Evolutionary conservation across 2,888 invertebrate species (phyloP), one percentile per base, ranked within the genome.

Genomic region (Boloria selene): DNA sequence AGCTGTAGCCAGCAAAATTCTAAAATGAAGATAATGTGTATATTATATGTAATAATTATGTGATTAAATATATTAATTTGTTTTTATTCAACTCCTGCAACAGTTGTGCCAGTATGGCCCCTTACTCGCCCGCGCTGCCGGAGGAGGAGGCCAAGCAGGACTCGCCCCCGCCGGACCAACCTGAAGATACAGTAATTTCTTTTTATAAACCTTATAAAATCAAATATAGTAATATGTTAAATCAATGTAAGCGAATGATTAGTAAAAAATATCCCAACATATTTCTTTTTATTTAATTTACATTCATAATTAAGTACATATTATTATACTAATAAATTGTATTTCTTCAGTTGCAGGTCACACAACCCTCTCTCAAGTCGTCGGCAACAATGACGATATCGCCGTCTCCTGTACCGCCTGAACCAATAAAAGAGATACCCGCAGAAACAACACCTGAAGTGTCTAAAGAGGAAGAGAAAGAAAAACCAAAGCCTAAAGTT

Each of bases 341-440:
- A 38, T 22, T 1, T n/a, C 38, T 54, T 69, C 59, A 66, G 56
- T 70, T 66, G 31, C 70, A 85, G 77, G 69, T 76, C 62, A 75
- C 77, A 13, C 87, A 85, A 67, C 87, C 85, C 0, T 81, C 79
- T 1, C 77, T 92, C 0, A 86, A 86, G 64, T 89, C 90, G 0
- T 92, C 92, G 31, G 92, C 92, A 5, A 91, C 92, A 0, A 90
- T 92, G 52, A 90, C 87, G 3, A 90, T 91, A 70, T 76, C 84
- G 0, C 79, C 83, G 6, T 75, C 83, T 6, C 86, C 88, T 0
- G 72, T 81, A 0, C 77, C 81, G 4, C 84, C 86, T 0, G 74
- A 77, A 54, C 81, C 87, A 0, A 75, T 74, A 5, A 82, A 77
- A 47, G 87, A 86, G 67, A 74, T 82, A 4, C 85, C 85, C 1